Conservation (phyloP, 2,888 invertebrate species). For the Troides helena region DNA sequence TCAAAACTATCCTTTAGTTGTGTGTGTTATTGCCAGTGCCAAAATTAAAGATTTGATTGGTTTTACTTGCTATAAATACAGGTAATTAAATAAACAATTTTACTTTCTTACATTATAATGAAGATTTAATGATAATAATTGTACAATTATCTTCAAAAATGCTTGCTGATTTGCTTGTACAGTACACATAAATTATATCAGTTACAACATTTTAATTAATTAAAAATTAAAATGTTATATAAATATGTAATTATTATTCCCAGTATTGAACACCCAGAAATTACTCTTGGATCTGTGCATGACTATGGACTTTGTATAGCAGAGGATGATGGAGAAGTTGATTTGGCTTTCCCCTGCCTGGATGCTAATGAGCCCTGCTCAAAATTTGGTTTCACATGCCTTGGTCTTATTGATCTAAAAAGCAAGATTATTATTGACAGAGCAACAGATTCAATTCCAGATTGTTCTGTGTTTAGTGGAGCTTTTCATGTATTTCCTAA, state of each 20-base stretch:
- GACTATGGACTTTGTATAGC: slow-evolving; percentile 95
- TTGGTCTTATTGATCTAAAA: slow-evolving; percentile 91
- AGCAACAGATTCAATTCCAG: slow-evolving; percentile 60
- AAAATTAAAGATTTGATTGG: slow-evolving; percentile 96
- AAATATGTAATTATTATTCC: slow-evolving; percentile 35
- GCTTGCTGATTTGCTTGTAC: background rate
- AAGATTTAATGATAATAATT: background rate
- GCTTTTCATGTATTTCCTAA: slow-evolving; percentile 64
- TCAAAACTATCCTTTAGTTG: slow-evolving; percentile 90
- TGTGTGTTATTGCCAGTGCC: slow-evolving; percentile 90
- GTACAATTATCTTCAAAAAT: too few relatives aligned
- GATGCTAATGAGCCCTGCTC: slow-evolving; percentile 93
- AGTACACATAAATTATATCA: background rate
- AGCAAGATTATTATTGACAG: slow-evolving; percentile 51
- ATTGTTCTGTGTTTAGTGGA: slow-evolving; percentile 57
- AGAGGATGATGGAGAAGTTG: slow-evolving; percentile 97
- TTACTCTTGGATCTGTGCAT: slow-evolving; percentile 81
- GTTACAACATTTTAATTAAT: background rate
- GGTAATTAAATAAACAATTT: slow-evolving; percentile 52
- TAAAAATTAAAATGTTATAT: background rate
- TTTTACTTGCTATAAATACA: slow-evolving; percentile 92
- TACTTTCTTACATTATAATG: background rate
- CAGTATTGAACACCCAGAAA: slow-evolving; percentile 83
- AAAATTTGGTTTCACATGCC: slow-evolving; percentile 94
- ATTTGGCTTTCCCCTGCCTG: slow-evolving; percentile 94